Evolutionary conservation across 2,113 vertebrate genomes (phyloP).

Genomic region (Isichthys henryi): DNA sequence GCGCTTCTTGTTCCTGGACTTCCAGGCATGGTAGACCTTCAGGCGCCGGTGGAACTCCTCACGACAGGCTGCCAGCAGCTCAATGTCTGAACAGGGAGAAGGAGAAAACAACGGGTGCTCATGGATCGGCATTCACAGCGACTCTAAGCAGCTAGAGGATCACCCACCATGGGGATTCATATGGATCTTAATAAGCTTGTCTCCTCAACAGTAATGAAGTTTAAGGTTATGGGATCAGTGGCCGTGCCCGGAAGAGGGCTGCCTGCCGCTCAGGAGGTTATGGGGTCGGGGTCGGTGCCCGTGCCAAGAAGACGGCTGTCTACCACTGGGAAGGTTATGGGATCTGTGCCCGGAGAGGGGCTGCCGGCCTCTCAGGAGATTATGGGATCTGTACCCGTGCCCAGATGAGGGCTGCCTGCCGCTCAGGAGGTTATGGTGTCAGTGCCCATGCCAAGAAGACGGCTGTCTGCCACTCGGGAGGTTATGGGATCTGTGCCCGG

Average conservation of each 20-base stretch:
- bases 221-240: no score
- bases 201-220: no score
- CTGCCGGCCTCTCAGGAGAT: background rate
- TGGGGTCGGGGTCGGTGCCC: background rate
- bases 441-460: no score
- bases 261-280: background rate
- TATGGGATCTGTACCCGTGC: background rate
- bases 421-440: background rate
- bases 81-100: conserved; percentile 71
- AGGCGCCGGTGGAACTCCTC: conserved; percentile 96
- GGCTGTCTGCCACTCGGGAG: no score
- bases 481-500: no score
- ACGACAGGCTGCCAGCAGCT: conserved; percentile 87
- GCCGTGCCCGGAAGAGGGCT: no score
- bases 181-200: no score
- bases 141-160: background rate
- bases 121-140: background rate
- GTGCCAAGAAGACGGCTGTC: no score
- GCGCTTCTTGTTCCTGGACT: conserved; percentile 95
- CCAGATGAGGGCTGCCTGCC: no score
- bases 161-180: background rate
- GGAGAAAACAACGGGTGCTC: background rate
- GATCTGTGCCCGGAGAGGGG: no score
- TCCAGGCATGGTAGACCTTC: conserved; percentile 98
- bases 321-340: background rate